Evolutionary conservation across 2,113 vertebrate species (phyloP), one percentile per base, ranked within the genome.

Genomic region (western clawed frog (Xenopus tropicalis)): DNA sequence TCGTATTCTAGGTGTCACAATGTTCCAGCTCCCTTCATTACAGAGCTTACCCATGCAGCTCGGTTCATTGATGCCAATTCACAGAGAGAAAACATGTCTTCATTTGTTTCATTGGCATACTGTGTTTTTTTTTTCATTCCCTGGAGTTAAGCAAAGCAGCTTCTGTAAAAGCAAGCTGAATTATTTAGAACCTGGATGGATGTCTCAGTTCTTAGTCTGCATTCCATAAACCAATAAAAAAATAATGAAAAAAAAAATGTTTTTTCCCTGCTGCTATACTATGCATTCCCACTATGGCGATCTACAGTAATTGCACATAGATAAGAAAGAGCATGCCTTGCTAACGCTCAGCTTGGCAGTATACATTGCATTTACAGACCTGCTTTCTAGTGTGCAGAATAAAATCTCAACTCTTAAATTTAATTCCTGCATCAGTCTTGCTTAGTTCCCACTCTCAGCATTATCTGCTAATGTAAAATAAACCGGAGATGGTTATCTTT

Each of bases 401-500:
- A 68, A 67, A 68, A 69, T 16, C n/a, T 57, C 24, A 24, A 24
- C 10, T 61, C 29, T 48, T 20, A 63, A 24, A 56, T 19, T 22
- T 73, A 44, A 63, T 77, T 51, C 69, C 66, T 61, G 52, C 69
- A 68, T 22, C 64, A 71, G 42, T 80, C 8, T 52, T 69, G 61
- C 48, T 71, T 11, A 72, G 61, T 59, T 37, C 68, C 63, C 70
- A 67, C 76, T 78, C 70, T 51, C 76, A 46, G 74, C 66, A 66
- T 77, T 76, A 0, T n/a, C 80, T 82, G 78, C 78, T 78, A 20
- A 79, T 62, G 70, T 74, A 74, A 80, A 70, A 72, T 80, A 66
- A 81, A 72, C 80, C 56, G 74, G 46, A 82, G 74, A 80, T 80
- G 79, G 81, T 74, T 78, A 77, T 85, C 69, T 68, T 66, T 64